These are phyloP conservation scores for Leuciscus idus DNA, from an alignment of 2,113 vertebrate genomes.

Conservation along the genomic window DNA sequence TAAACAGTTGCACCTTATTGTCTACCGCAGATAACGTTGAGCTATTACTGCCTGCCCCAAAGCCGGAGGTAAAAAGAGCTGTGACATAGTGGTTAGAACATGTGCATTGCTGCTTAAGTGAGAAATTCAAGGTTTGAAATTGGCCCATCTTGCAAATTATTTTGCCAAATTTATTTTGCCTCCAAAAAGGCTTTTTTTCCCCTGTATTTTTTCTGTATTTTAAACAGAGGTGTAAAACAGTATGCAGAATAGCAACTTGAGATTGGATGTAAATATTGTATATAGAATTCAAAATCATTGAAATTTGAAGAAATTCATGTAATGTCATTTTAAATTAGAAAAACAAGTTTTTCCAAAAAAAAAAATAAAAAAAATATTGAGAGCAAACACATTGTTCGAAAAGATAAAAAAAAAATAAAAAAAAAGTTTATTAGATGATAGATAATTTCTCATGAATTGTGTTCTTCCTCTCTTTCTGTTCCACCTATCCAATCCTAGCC, in stretches of 20 bases:
- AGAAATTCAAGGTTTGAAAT: not conserved
- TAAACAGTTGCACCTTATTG: not conserved
- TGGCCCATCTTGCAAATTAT: not conserved
- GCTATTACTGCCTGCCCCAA: not conserved
- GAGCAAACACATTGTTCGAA: no score
- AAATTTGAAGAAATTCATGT: not conserved
- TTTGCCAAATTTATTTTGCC: no score
- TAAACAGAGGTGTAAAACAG: not conserved
- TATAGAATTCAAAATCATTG: not conserved
- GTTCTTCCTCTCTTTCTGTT: not conserved
- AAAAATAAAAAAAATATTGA: no score
- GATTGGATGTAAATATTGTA: not conserved
- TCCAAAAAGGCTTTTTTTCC: not conserved
- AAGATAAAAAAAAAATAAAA: no score
- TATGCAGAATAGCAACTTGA: not conserved
- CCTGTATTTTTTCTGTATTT: not conserved
- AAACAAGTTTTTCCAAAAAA: not conserved
- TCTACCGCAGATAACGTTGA: no score
- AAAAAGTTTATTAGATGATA: no score
- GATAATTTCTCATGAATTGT: no score
- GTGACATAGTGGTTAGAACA: not conserved
- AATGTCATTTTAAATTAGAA: not conserved
- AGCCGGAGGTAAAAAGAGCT: not conserved
- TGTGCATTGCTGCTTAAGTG: not conserved
- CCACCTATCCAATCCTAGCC: not conserved